phyloP scores from a whole-genome alignment of 2,797 vertebrate genomes.

The Enteromius unitaeniatus region DNA sequence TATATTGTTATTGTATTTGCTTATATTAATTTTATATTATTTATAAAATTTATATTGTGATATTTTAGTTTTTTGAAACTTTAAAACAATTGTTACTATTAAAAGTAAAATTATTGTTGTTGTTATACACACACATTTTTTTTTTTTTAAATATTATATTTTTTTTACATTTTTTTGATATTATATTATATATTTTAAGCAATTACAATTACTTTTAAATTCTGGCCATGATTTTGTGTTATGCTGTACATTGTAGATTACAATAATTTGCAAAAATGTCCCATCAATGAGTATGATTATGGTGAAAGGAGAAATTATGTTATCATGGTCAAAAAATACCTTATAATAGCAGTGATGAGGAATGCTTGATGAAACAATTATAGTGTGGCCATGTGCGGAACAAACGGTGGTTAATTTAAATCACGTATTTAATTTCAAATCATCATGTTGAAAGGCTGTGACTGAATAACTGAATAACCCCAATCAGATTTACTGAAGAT shows the following conservation, averaged over 20 bases:
- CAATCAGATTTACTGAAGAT: slow-evolving; percentile 26
- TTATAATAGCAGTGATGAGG: not conserved
- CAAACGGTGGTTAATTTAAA: slow-evolving; percentile 20
- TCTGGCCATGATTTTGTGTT: not conserved
- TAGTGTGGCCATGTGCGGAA: not conserved
- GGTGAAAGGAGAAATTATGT: not conserved
- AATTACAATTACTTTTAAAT: too few relatives aligned
- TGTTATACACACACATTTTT: too few relatives aligned
- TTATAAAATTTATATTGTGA: too few relatives aligned
- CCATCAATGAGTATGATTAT: not conserved
- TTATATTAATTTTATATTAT: too few relatives aligned
- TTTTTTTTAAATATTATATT: too few relatives aligned
- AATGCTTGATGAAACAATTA: not conserved
- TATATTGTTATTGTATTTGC: too few relatives aligned
- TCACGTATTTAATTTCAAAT: not conserved
- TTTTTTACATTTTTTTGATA: too few relatives aligned
- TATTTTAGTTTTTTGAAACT: too few relatives aligned
- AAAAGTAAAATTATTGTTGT: too few relatives aligned
- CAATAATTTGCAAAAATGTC: not conserved
- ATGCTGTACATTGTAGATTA: not conserved
- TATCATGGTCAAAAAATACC: not conserved
- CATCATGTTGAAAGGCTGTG: slow-evolving; percentile 4
- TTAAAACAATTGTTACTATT: too few relatives aligned
- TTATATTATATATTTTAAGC: too few relatives aligned
- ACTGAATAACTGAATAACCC: slow-evolving; percentile 26